Evolutionary conservation across 1,140 invertebrate species (phyloP).

Genomic region (Aporrectodea caliginosa): DNA sequence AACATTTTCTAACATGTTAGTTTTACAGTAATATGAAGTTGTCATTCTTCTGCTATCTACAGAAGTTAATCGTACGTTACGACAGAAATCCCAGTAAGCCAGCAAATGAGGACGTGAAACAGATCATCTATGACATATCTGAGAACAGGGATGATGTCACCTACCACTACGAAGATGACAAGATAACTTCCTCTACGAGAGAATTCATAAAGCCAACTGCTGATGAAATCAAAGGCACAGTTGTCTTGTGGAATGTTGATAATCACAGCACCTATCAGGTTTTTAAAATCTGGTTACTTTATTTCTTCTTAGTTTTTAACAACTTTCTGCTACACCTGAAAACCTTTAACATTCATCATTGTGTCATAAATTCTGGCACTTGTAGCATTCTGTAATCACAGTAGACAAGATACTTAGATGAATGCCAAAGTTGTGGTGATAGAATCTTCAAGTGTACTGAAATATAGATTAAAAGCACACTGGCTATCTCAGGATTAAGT

Average conservation of each 20-base stretch:
- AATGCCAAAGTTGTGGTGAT: too few species aligned
- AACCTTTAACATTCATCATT: too few species aligned
- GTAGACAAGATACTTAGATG: too few species aligned
- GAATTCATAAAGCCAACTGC: conserved; percentile 54
- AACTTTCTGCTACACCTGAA: too few species aligned
- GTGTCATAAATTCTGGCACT: too few species aligned
- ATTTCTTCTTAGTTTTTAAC: too few species aligned
- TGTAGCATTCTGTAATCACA: too few species aligned
- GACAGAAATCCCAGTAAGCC: conserved; percentile 44
- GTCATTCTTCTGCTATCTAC: conserved; percentile 29
- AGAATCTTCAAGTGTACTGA: too few species aligned
- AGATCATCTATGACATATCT: conserved; percentile 48
- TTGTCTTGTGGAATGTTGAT: conserved; percentile 45
- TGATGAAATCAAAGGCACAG: conserved; percentile 52
- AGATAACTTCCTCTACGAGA: conserved; percentile 51
- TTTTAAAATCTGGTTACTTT: background rate
- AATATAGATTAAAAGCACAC: too few species aligned
- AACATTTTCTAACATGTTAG: too few species aligned
- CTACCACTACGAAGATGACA: conserved; percentile 52
- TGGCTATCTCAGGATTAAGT: too few species aligned
- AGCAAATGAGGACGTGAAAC: conserved; percentile 51
- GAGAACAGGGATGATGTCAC: conserved; percentile 52
- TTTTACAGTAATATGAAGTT: too few species aligned
- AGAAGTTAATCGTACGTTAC: conserved; percentile 55
- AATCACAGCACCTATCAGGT: conserved; percentile 55